Conservation (phyloP, 2,113 vertebrate species). For the Albula goreensis region DNA sequence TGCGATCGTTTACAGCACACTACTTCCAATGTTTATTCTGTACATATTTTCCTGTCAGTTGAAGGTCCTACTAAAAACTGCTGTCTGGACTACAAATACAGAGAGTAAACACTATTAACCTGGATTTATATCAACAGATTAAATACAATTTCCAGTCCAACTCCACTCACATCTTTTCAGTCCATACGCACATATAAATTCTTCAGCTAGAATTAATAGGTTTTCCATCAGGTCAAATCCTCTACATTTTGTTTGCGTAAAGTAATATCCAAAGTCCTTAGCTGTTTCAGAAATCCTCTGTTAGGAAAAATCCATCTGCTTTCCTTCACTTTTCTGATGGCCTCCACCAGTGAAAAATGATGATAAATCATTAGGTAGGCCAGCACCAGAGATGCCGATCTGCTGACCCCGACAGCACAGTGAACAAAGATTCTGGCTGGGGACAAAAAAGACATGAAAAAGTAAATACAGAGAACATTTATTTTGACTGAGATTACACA, state of each 20-base stretch:
- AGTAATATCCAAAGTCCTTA: constrained; percentile 61
- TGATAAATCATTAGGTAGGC: constrained; percentile 77
- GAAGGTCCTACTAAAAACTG: too few relatives aligned
- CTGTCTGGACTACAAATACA: neutral
- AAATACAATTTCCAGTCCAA: neutral
- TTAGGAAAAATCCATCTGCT: constrained; percentile 77
- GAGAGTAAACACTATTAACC: neutral
- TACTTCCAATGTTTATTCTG: neutral
- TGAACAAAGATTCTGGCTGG: constrained; percentile 72
- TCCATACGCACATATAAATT: neutral
- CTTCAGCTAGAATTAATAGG: neutral
- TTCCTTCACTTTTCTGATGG: constrained; percentile 67
- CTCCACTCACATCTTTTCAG: neutral
- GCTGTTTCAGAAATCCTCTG: constrained; percentile 73
- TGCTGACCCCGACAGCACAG: constrained; percentile 78
- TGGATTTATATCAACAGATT: neutral
- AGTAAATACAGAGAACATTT: neutral
- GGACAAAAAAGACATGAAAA: constrained; percentile 25
- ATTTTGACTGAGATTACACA: neutral
- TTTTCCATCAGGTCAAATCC: neutral
- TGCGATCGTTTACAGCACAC: too few relatives aligned
- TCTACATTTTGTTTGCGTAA: constrained; percentile 28
- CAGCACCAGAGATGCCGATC: constrained; percentile 75
- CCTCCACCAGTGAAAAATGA: constrained; percentile 60
- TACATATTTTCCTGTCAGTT: too few relatives aligned